Percentiles rank a stretch among this genome's conserved stretches.
These are phyloP conservation scores for Marasmarcha lunaedactyla DNA, from an alignment of 2,888 invertebrate genomes.

Conservation along the genomic window DNA sequence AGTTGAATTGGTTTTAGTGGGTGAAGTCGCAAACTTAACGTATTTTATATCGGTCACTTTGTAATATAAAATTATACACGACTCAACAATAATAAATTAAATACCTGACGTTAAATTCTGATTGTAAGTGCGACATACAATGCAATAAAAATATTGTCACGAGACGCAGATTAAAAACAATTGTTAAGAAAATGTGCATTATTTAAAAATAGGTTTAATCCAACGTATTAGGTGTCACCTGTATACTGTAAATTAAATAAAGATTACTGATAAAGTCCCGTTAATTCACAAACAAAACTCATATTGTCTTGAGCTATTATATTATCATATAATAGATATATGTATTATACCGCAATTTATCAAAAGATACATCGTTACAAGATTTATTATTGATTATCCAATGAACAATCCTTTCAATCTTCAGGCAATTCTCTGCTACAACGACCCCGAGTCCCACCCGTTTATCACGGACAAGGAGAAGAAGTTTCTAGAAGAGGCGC, in stretches of 20 bases:
- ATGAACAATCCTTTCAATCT: slow-evolving; percentile 8
- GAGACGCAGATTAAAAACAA: too few species aligned
- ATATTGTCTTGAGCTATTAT: too few species aligned
- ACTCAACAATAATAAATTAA: background rate
- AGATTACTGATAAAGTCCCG: too few species aligned
- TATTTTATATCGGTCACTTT: background rate
- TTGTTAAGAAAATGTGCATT: background rate
- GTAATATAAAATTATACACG: background rate
- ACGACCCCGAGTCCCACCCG: slow-evolving; percentile 79
- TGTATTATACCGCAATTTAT: too few species aligned
- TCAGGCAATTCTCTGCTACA: slow-evolving; percentile 73
- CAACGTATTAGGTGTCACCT: background rate
- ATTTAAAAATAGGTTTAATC: background rate
- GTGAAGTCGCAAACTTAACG: background rate
- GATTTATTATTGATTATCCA: too few species aligned
- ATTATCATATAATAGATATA: too few species aligned
- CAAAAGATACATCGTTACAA: too few species aligned
- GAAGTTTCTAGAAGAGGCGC: slow-evolving; percentile 74
- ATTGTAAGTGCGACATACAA: too few species aligned
- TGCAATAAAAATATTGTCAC: too few species aligned
- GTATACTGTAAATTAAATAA: too few species aligned
- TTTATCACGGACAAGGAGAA: slow-evolving; percentile 79
- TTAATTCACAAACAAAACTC: too few species aligned
- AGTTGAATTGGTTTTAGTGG: background rate
- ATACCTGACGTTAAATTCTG: background rate